Conservation (phyloP, 2,113 vertebrate genomes). For the Tragelaphus buxtoni region DNA sequence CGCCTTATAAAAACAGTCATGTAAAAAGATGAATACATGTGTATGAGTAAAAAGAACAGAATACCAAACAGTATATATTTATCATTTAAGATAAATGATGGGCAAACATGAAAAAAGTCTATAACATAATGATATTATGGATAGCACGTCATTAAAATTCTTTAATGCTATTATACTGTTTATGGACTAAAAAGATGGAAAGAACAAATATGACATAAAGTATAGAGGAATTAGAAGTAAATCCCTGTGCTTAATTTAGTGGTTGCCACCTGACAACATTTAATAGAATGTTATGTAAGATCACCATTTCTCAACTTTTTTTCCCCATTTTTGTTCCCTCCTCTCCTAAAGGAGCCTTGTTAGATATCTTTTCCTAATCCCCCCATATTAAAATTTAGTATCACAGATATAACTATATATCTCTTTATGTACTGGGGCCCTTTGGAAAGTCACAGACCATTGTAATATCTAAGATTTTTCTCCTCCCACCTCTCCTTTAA, state of each 20-base stretch:
- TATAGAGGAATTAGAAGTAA: neutral
- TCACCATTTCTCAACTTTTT: neutral
- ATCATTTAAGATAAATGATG: slow-evolving; percentile 1
- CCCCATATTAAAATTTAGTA: neutral
- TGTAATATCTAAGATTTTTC: neutral
- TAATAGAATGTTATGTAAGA: neutral
- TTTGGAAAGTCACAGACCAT: neutral
- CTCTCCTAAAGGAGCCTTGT: neutral
- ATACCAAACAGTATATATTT: neutral
- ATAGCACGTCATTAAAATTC: slow-evolving; percentile 6
- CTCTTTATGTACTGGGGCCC: neutral
- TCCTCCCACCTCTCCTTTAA: neutral
- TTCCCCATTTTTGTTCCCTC: neutral
- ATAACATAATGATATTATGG: neutral
- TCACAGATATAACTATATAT: neutral
- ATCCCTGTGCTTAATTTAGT: slow-evolving; percentile 3
- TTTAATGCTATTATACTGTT: neutral
- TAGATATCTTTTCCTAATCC: neutral
- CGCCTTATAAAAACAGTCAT: neutral
- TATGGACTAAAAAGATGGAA: neutral
- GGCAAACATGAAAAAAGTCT: neutral
- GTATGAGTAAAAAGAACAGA: neutral
- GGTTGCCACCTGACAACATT: neutral
- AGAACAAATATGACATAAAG: neutral
- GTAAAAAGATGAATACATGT: neutral